Percentiles rank a stretch among this genome's conserved stretches.
phyloP scores from a whole-genome alignment of 2,797 vertebrate species.

The Muraenolepis orangiensis region DNA sequence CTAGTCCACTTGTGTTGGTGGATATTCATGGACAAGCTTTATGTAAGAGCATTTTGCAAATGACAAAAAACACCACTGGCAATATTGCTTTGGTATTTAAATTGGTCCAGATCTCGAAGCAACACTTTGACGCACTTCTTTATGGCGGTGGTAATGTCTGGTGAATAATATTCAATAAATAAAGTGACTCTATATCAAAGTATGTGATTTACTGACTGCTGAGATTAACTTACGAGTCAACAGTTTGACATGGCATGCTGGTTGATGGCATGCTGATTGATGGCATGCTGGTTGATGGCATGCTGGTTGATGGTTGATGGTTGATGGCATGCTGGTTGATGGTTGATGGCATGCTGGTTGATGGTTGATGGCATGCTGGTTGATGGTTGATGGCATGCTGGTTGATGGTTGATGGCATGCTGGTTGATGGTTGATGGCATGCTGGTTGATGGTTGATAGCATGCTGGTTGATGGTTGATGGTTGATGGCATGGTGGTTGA shows the following conservation, averaged over 20 bases:
- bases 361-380: not conserved
- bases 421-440: too few relatives aligned
- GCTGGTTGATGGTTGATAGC: not conserved
- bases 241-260: too few relatives aligned
- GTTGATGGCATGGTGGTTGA: too few relatives aligned
- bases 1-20: slow-evolving; percentile 61
- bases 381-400: not conserved
- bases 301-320: too few relatives aligned
- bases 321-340: too few relatives aligned
- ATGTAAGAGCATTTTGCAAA: slow-evolving; percentile 58
- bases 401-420: not conserved
- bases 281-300: not conserved
- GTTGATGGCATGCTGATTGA: not conserved
- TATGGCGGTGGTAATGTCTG: not conserved
- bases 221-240: too few relatives aligned
- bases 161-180: not conserved
- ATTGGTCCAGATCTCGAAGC: slow-evolving; percentile 22
- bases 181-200: not conserved
- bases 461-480: not conserved
- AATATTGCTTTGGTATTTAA: not conserved
- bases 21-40: slow-evolving; percentile 71
- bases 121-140: not conserved
- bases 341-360: too few relatives aligned
- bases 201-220: not conserved
- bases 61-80: slow-evolving; percentile 22